A percentile compares a stretch with the other conserved stretches of the same genome.
phyloP scores from a whole-genome alignment of 2,113 vertebrate genomes.

The Aramus guarauna region DNA sequence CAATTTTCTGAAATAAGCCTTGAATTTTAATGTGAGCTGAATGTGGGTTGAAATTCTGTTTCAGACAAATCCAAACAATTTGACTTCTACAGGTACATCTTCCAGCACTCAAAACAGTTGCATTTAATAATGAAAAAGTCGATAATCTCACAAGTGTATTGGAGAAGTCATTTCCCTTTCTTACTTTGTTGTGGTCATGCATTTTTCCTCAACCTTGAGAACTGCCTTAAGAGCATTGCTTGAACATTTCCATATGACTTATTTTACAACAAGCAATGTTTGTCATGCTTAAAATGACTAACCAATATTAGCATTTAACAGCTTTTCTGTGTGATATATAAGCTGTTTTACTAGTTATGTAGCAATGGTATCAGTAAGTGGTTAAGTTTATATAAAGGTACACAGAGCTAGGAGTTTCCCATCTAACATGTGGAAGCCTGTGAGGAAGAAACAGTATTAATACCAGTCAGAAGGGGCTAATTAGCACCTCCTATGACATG shows the following conservation, averaged over 20 bases:
- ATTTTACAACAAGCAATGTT: neutral
- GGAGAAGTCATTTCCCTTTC: neutral
- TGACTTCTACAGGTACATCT: neutral
- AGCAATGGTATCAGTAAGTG: neutral
- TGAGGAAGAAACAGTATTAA: neutral
- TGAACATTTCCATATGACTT: neutral
- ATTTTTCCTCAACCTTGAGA: neutral
- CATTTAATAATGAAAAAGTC: neutral
- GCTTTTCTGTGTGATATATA: neutral
- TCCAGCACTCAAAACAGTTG: neutral
- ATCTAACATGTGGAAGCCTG: neutral
- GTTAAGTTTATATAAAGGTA: neutral
- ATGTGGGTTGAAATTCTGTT: neutral
- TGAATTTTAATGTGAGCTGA: neutral
- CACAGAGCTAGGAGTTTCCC: neutral
- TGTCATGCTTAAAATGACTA: neutral
- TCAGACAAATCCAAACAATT: neutral
- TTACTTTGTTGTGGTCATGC: neutral
- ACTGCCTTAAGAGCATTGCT: neutral
- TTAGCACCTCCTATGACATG: neutral
- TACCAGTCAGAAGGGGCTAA: neutral
- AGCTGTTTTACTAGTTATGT: neutral
- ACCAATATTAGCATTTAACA: neutral
- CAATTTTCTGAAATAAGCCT: neutral
- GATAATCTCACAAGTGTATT: neutral